Evolutionary conservation across 2,113 vertebrate genomes (phyloP).

Genomic region (Origma solitaria): DNA sequence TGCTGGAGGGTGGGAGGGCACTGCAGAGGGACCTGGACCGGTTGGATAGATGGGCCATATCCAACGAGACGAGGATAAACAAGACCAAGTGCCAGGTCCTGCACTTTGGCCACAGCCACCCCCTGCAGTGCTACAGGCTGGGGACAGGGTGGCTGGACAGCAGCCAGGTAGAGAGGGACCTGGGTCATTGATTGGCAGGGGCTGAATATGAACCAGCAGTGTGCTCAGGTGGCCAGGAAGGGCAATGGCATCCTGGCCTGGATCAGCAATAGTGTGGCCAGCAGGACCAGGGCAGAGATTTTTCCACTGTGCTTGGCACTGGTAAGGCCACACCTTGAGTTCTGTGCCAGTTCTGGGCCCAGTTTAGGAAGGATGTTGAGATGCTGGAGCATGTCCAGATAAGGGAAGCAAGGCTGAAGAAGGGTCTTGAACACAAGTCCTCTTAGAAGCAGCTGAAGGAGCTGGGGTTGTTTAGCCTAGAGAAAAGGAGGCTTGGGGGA

Average conservation of each 20-base stretch:
- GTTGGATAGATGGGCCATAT: neutral
- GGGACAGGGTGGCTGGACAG: neutral
- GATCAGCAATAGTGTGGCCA: neutral
- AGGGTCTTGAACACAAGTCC: neutral
- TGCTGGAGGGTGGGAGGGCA: neutral
- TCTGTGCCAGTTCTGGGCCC: neutral
- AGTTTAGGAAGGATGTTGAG: neutral
- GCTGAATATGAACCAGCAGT: neutral
- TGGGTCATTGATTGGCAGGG: rapidly evolving
- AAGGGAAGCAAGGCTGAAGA: neutral
- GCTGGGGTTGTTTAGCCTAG: neutral
- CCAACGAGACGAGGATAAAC: neutral
- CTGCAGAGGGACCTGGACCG: neutral
- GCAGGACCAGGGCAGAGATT: neutral
- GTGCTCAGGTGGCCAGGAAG: rapidly evolving
- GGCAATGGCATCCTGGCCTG: neutral
- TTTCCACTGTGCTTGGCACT: rapidly evolving
- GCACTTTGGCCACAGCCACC: neutral
- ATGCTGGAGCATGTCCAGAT: neutral
- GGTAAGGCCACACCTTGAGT: neutral
- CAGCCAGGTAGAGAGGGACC: neutral
- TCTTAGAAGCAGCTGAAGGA: neutral
- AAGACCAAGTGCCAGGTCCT: neutral
- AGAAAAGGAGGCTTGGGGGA: neutral
- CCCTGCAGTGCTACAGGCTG: neutral